These are phyloP conservation scores for Sinonovacula constricta DNA, from an alignment of 1,140 invertebrate species.

Conservation along the genomic window DNA sequence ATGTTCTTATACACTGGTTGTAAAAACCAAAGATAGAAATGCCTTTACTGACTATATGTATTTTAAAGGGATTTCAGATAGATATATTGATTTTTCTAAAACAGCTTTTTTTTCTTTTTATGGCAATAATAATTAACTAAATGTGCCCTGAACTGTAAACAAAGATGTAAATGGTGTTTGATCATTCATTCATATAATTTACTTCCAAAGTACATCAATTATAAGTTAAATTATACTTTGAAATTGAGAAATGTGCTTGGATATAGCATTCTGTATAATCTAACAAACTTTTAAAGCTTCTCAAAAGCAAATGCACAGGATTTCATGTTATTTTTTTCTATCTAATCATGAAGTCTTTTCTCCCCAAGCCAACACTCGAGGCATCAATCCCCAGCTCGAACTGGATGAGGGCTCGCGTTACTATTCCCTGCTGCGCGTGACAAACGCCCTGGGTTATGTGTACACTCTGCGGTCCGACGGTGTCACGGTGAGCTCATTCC, in stretches of 20 bases:
- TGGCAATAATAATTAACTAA: background rate
- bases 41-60: background rate
- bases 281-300: too few species aligned
- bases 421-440: conserved; percentile 54
- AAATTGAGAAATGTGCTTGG: background rate
- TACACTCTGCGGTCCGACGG: conserved; percentile 52
- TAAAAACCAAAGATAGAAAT: background rate
- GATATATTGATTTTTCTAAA: background rate
- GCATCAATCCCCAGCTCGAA: conserved; percentile 48
- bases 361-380: conserved; percentile 39
- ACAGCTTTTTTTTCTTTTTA: background rate
- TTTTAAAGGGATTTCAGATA: background rate
- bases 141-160: background rate
- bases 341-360: background rate
- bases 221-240: background rate
- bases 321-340: too few species aligned
- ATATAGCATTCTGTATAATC: background rate
- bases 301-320: too few species aligned
- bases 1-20: background rate
- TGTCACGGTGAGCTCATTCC: conserved; percentile 43
- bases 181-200: background rate
- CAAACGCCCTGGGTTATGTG: conserved; percentile 46
- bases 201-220: background rate
- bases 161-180: background rate
- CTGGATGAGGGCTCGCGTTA: conserved; percentile 54